phyloP scores from a whole-genome alignment of 2,797 vertebrate species.

The Peromyscus attwateri region DNA sequence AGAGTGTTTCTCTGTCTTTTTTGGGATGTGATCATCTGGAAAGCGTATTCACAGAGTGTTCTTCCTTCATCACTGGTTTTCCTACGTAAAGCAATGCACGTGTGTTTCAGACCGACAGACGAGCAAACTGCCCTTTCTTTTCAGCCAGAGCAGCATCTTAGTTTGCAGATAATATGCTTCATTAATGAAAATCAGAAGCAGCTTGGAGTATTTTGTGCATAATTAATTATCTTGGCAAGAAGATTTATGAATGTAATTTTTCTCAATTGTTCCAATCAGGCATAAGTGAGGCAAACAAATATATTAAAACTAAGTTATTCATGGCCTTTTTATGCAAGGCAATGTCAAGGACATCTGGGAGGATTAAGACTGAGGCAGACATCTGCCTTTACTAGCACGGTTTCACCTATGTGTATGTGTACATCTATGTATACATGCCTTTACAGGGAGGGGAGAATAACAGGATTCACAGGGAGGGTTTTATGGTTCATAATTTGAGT shows the following conservation, averaged over 20 bases:
- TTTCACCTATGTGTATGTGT: neutral
- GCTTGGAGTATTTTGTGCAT: constrained; percentile 81
- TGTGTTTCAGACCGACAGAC: constrained; percentile 69
- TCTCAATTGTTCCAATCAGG: constrained; percentile 79
- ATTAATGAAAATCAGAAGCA: constrained; percentile 85
- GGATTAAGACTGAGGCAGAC: constrained; percentile 38
- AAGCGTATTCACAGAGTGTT: constrained; percentile 6
- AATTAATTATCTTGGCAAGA: constrained; percentile 83
- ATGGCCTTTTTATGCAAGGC: constrained; percentile 57
- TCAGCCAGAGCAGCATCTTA: constrained; percentile 49
- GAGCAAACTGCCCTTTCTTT: constrained; percentile 68
- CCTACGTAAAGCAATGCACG: constrained; percentile 31
- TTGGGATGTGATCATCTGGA: constrained; percentile 53
- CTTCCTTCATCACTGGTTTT: constrained; percentile 75
- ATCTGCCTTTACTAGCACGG: neutral
- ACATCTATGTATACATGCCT: neutral
- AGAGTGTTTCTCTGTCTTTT: constrained; percentile 61
- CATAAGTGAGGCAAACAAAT: constrained; percentile 82
- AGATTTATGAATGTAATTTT: constrained; percentile 85
- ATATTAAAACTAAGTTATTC: constrained; percentile 81
- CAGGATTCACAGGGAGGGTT: constrained; percentile 25
- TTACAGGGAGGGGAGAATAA: neutral
- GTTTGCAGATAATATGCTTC: constrained; percentile 79
- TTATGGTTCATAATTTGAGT: constrained; percentile 29
- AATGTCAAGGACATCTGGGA: constrained; percentile 72